Conservation (phyloP, 1,140 invertebrate species). For the Parasteatoda tepidariorum region DNA sequence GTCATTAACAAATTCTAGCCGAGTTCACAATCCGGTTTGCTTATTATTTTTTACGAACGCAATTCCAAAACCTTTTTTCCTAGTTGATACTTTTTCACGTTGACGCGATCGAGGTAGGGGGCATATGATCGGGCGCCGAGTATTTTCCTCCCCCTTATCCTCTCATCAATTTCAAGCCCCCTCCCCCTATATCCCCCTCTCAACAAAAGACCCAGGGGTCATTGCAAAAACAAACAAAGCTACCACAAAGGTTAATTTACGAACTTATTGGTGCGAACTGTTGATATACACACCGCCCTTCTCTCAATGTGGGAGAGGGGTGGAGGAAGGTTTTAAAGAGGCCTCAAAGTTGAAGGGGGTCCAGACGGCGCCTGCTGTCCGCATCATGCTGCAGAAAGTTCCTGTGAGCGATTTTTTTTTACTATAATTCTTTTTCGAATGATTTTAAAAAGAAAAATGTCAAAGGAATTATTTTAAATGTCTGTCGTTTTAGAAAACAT, state of each 20-base stretch:
- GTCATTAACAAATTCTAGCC: slow-evolving; percentile 22
- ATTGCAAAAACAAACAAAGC: slow-evolving; percentile 50
- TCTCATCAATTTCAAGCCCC: not conserved
- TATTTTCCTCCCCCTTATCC: not conserved
- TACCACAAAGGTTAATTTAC: slow-evolving; percentile 53
- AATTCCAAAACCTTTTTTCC: not conserved
- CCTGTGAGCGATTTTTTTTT: slow-evolving; percentile 23
- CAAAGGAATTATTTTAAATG: no score
- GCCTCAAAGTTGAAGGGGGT: not conserved
- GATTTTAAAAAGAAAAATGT: no score
- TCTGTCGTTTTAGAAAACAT: no score
- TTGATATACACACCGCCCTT: slow-evolving; percentile 8
- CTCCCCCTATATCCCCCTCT: not conserved
- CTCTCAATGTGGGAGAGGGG: not conserved
- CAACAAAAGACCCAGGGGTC: slow-evolving; percentile 49
- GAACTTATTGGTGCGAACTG: slow-evolving; percentile 28
- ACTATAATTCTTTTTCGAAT: no score
- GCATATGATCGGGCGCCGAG: slow-evolving; percentile 18
- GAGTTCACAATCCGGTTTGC: slow-evolving; percentile 25
- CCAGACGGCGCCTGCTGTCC: slow-evolving; percentile 40
- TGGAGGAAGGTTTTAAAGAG: not conserved
- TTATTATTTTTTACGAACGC: not conserved
- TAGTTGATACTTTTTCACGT: slow-evolving; percentile 14
- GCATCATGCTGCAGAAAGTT: no score
- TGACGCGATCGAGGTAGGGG: slow-evolving; percentile 44